Conservation (phyloP, 2,797 vertebrate species). For the Mormyrops boulengeri region DNA sequence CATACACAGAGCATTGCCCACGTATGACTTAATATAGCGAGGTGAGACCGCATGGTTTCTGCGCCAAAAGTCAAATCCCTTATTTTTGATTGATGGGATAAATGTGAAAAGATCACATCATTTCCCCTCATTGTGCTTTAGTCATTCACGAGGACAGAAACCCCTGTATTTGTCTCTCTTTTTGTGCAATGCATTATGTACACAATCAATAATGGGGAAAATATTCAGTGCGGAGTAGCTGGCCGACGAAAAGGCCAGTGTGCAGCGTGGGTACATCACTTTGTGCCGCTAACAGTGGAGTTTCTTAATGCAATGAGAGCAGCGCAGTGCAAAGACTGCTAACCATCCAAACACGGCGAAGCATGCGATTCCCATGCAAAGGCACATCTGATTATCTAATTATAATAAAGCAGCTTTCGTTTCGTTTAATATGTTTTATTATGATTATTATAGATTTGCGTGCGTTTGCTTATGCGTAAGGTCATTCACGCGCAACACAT, state of each 20-base stretch:
- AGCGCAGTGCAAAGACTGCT: slow-evolving; percentile 36
- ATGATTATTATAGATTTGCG: background rate
- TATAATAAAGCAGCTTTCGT: background rate
- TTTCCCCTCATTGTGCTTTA: slow-evolving; percentile 45
- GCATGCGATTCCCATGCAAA: background rate
- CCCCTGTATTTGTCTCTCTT: slow-evolving; percentile 44
- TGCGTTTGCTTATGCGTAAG: background rate
- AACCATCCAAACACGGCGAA: background rate
- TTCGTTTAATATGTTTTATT: background rate
- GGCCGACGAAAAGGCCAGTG: slow-evolving; percentile 35
- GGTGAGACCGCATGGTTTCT: background rate
- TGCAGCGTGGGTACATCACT: slow-evolving; percentile 68
- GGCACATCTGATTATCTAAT: background rate
- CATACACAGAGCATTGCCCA: slow-evolving; percentile 11
- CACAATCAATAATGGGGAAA: slow-evolving; percentile 67
- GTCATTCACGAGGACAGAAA: slow-evolving; percentile 55
- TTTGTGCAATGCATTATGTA: slow-evolving; percentile 50
- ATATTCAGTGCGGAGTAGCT: slow-evolving; percentile 57
- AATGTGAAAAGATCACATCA: slow-evolving; percentile 38
- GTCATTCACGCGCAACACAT: background rate
- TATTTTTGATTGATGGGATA: slow-evolving; percentile 32
- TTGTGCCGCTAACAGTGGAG: slow-evolving; percentile 63
- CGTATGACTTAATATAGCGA: slow-evolving; percentile 33
- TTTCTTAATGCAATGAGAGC: slow-evolving; percentile 65
- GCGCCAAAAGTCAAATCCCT: background rate